A percentile compares a stretch with the other conserved stretches of the same genome.
phyloP scores from a whole-genome alignment of 1,140 invertebrate species.

The Lordiphosa stackelbergi region DNA sequence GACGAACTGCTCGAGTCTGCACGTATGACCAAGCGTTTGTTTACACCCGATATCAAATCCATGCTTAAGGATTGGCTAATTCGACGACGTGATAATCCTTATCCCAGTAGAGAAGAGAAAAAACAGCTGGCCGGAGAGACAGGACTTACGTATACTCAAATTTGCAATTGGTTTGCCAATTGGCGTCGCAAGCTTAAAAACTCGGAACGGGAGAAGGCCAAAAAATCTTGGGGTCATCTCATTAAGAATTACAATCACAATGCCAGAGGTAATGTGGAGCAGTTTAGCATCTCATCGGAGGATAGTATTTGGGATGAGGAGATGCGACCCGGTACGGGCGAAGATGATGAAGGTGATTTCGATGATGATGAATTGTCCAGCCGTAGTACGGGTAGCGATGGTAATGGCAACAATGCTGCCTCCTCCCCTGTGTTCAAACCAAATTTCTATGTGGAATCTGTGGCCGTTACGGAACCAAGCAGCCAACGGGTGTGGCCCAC shows the following conservation, averaged over 20 bases:
- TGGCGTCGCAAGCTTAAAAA: conserved; percentile 86
- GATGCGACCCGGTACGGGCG: conserved; percentile 30
- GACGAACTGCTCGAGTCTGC: conserved; percentile 74
- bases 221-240: conserved; percentile 84
- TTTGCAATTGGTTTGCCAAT: conserved; percentile 88
- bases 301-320: conserved; percentile 86
- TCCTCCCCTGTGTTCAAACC: conserved; percentile 32
- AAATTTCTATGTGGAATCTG: conserved; percentile 53
- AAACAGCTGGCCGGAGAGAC: conserved; percentile 83
- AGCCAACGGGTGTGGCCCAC: conserved; percentile 31
- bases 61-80: conserved; percentile 86
- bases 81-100: conserved; percentile 84
- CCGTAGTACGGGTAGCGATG: conserved; percentile 56
- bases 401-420: conserved; percentile 51
- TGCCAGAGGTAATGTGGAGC: conserved; percentile 84
- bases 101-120: conserved; percentile 85
- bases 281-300: conserved; percentile 85
- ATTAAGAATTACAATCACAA: conserved; percentile 85
- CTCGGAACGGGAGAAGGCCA: conserved; percentile 81
- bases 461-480: conserved; percentile 2
- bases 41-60: conserved; percentile 86
- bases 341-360: conserved; percentile 51
- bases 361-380: conserved; percentile 60
- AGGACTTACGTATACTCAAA: conserved; percentile 85
- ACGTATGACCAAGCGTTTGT: conserved; percentile 82